Conservation (phyloP, 2,113 vertebrate genomes). For the Corvus cornix region DNA sequence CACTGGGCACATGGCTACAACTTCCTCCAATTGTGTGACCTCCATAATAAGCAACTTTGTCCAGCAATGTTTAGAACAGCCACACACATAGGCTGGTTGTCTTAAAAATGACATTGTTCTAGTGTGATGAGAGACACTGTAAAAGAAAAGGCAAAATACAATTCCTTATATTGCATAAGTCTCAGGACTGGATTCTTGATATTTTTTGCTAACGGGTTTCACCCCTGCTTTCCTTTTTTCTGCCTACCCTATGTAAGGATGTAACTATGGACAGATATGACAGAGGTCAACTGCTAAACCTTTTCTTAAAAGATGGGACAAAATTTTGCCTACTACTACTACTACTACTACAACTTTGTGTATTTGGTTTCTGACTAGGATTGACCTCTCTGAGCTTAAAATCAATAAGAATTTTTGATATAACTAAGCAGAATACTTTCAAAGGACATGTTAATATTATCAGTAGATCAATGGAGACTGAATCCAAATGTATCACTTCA, state of each 20-base stretch:
- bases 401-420: neutral
- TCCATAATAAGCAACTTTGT: neutral
- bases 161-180: neutral
- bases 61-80: neutral
- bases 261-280: neutral
- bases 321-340: neutral
- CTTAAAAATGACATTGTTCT: neutral
- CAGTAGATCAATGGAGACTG: neutral
- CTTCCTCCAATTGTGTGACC: neutral
- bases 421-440: neutral
- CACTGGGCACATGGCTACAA: neutral
- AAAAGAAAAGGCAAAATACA: neutral
- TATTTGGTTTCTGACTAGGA: neutral
- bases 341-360: neutral
- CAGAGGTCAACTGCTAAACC: neutral
- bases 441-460: neutral
- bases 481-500: neutral
- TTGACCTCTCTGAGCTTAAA: neutral
- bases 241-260: neutral
- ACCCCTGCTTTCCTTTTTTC: neutral
- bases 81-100: neutral
- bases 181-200: neutral
- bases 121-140: neutral
- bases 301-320: neutral
- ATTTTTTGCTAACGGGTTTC: neutral